Evolutionary conservation across 2,797 vertebrate species (phyloP).

Genomic region (Cuniculus paca): DNA sequence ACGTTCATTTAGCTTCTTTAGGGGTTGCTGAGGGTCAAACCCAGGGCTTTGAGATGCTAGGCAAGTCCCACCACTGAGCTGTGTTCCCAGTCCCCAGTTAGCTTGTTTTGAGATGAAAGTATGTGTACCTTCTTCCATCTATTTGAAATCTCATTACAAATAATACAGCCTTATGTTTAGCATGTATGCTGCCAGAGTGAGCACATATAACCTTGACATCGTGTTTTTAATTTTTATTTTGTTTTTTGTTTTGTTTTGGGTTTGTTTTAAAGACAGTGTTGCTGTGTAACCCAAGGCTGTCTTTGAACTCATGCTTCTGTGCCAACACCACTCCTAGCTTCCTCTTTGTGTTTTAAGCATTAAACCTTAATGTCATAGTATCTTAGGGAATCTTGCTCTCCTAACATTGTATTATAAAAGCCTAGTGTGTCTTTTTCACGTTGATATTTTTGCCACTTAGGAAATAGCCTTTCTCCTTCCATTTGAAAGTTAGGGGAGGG

Average conservation of each 20-base stretch:
- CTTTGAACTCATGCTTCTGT: background rate
- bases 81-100: background rate
- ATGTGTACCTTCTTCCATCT: background rate
- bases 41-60: background rate
- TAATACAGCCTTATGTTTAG: background rate
- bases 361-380: background rate
- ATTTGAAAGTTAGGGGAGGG: background rate
- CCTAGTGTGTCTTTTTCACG: background rate
- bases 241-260: background rate
- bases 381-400: background rate
- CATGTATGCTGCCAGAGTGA: background rate
- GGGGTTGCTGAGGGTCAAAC: background rate
- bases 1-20: background rate
- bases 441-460: slow-evolving; percentile 22
- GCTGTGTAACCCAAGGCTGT: background rate
- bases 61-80: background rate
- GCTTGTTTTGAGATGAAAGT: slow-evolving; percentile 31
- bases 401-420: background rate
- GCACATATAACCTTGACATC: background rate
- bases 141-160: slow-evolving; percentile 30
- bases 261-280: background rate
- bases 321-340: background rate
- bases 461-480: background rate
- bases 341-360: background rate
- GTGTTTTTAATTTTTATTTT: background rate